phyloP scores from a whole-genome alignment of 1,140 invertebrate species.

The Drosophila persimilis region DNA sequence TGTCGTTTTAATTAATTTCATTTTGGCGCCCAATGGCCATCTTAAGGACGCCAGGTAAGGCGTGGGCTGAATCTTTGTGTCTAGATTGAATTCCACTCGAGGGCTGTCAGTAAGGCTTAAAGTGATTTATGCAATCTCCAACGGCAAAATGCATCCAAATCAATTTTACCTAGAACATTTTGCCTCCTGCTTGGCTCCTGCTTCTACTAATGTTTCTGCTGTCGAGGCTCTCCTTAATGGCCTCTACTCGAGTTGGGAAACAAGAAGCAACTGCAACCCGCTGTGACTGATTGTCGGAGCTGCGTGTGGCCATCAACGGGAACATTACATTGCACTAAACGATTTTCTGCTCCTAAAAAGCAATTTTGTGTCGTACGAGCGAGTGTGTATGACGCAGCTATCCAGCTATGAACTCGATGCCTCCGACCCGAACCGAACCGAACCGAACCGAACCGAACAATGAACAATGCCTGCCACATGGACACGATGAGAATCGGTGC shows the following conservation, averaged over 20 bases:
- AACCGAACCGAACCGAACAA: conserved; percentile 11
- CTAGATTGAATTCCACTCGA: conserved; percentile 36
- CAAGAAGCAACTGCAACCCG: conserved; percentile 18
- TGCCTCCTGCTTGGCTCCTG: background rate
- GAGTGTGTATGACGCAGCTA: conserved; percentile 20
- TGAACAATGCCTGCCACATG: conserved; percentile 17
- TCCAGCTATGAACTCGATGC: conserved; percentile 12
- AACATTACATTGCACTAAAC: conserved; percentile 46
- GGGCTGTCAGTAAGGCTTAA: conserved; percentile 11
- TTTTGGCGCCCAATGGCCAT: conserved; percentile 48
- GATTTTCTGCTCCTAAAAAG: conserved; percentile 42
- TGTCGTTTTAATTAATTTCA: conserved; percentile 69
- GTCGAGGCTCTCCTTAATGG: conserved; percentile 24
- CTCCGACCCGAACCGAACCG: background rate
- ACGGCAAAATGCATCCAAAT: conserved; percentile 28
- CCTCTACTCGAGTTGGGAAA: background rate
- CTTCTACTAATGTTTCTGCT: background rate
- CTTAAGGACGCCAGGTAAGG: conserved; percentile 5
- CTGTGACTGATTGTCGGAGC: conserved; percentile 42
- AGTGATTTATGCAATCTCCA: conserved; percentile 37
- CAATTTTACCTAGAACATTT: conserved; percentile 19
- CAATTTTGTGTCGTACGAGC: conserved; percentile 34
- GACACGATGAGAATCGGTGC: conserved; percentile 12
- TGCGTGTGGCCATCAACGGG: conserved; percentile 35
- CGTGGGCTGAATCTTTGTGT: no score